Evolutionary conservation across 92 coral and sea anemone genomes (phyloP), one percentile per base, ranked within the genome.

Genomic region (Siderastrea radians): DNA sequence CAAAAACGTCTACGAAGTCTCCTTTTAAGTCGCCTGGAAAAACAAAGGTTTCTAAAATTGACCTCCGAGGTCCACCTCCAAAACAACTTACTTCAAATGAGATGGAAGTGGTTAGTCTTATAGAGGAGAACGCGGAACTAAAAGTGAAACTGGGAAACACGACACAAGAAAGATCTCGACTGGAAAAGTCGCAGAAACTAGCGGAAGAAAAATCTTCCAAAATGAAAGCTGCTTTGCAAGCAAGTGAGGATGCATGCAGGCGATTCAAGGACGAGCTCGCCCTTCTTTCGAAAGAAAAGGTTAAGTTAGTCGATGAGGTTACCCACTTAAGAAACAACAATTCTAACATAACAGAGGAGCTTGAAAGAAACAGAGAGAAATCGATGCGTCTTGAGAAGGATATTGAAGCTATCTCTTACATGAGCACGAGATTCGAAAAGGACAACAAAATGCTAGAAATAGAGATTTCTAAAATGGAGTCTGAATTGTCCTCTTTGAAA

Each of bases 91-190:
- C 85, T 10, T 68, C 90, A 48, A 89, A 92, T n/a, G 94, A 95
- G 68, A 75, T 90, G 74, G 96, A 94, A 49, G 79, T 93, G 13
- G 91, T 95, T 64, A 87, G 92, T 69, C 89, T 95, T 44, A 60
- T 92, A 8, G 98, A 95, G 78, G 98, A 95, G 69, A 95, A 91
- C 58, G 92, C 98, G 2, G 98, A 95, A 57, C 80, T 95, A 0
- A 91, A 89, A 74, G 92, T 92, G 3, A 88, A 80, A 72, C 81
- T 93, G 6, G 94, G 89, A 45, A 88, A 84, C 63, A 52, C 92
- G 44, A 48, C 86, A 17, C 93, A 93, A 64, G 95, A 95, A 17
- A 93, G 90, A 71, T 78, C 72, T 47, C 64, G 89, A 5, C 64
- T 89, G 81, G 98, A 93, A 60, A 86, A 93, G 61, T 90, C 90